Evolutionary conservation across 2,113 vertebrate genomes (phyloP), one percentile per base, ranked within the genome.

Genomic region (Microcebus tavaratra): DNA sequence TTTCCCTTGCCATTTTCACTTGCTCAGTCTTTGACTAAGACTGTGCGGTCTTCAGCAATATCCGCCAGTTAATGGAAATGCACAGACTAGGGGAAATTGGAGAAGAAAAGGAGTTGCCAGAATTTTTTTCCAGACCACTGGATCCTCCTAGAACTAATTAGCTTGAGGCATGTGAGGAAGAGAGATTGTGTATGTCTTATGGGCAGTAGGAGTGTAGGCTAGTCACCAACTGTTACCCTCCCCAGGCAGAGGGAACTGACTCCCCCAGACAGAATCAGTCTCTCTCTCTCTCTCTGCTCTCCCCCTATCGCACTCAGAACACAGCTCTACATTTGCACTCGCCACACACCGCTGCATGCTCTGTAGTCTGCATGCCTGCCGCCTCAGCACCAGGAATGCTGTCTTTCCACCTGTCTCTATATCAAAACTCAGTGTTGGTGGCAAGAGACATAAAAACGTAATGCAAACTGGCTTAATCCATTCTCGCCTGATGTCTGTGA

Each of bases 91-190:
- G 67, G 61, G 86, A 91, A 93, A 93, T 7, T 70, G 63, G 68
- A 93, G 91, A 94, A 61, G 81, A 81, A 90, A 91, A 79, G 82
- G 48, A 89, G 63, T 91, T 68, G 85, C 72, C 95, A 96, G 94
- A 72, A 86, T 34, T 76, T 84, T 82, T 95, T 97, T 94, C 82
- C 92, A 95, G 75, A 87, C 70, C 91, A 72, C 96, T 90, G 76
- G 50, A 36, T 94, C 89, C 78, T 95, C 83, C 89, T 75, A 85
- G 42, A 95, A 95, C 82, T 88, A 93, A 93, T 94, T 82, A 95
- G 72, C 73, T 57, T 27, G 84, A 86, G 67, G 85, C 42, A 76
- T 2, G 39, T 75, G 42, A 72, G 86, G 79, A 97, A 76, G 42
- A 72, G 75, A 50, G 68, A 80, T 65, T 79, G 68, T 70, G 61